Percentiles rank a stretch among this genome's conserved stretches.
phyloP scores from a whole-genome alignment of 2,113 vertebrate genomes.

The Aldabrachelys gigantea region DNA sequence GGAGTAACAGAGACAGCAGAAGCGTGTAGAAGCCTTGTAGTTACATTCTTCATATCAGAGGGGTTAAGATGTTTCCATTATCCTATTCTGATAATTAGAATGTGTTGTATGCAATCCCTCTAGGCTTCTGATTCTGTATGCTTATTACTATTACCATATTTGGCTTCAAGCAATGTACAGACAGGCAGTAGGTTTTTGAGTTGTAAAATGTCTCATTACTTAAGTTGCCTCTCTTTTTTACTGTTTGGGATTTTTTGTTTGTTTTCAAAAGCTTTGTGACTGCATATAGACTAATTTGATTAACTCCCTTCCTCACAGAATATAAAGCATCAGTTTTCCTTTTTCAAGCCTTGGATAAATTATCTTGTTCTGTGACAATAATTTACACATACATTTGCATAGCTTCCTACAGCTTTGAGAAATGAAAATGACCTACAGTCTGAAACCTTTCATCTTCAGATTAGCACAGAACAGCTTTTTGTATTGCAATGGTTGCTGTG shows the following conservation, averaged over 20 bases:
- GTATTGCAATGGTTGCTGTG: conserved; percentile 33
- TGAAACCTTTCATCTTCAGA: conserved; percentile 54
- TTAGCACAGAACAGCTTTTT: conserved; percentile 41
- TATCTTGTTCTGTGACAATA: background rate
- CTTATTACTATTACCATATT: conserved; percentile 45
- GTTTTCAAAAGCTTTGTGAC: conserved; percentile 42
- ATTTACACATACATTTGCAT: conserved; percentile 56
- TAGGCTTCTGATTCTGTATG: conserved; percentile 15
- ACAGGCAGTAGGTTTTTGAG: conserved; percentile 4
- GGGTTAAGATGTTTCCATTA: background rate
- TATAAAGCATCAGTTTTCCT: conserved; percentile 34
- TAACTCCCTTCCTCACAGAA: conserved; percentile 43
- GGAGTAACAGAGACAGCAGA: conserved; percentile 10
- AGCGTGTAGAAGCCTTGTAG: background rate
- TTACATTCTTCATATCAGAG: background rate
- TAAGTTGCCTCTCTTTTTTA: conserved; percentile 49
- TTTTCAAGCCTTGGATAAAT: conserved; percentile 58
- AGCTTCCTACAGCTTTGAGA: conserved; percentile 46
- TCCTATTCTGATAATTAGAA: conserved; percentile 44
- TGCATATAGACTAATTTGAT: conserved; percentile 62
- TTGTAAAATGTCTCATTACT: conserved; percentile 64
- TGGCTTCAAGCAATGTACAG: conserved; percentile 42
- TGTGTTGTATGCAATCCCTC: background rate
- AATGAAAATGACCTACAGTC: conserved; percentile 60
- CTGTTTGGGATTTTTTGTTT: conserved; percentile 9